These are phyloP conservation scores for Telenomus remus DNA, from an alignment of 1,140 invertebrate genomes.

Conservation along the genomic window DNA sequence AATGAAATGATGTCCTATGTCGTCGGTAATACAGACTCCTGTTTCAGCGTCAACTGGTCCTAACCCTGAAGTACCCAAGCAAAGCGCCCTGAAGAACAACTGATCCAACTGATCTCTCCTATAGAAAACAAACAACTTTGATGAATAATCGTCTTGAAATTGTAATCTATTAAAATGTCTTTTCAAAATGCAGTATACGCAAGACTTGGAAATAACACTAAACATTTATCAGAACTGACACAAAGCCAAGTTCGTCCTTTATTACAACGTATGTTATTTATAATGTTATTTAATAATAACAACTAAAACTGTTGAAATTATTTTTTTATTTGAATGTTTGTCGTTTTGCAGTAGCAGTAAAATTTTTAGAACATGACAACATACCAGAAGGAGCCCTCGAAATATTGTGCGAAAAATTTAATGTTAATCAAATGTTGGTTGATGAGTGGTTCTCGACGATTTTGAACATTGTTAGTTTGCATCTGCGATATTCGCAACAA, in stretches of 20 bases:
- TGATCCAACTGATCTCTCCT: too few relatives aligned
- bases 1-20: too few relatives aligned
- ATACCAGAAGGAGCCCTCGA: constrained; percentile 69
- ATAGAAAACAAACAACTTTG: too few relatives aligned
- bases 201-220: constrained; percentile 63
- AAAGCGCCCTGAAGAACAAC: too few relatives aligned
- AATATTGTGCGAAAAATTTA: constrained; percentile 67
- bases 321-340: too few relatives aligned
- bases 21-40: too few relatives aligned
- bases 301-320: not conserved
- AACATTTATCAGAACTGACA: constrained; percentile 65
- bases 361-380: constrained; percentile 68
- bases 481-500: constrained; percentile 53
- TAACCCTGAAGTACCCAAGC: too few relatives aligned
- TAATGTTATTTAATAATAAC: constrained; percentile 7
- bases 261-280: constrained; percentile 65
- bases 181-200: constrained; percentile 62
- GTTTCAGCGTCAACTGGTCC: too few relatives aligned
- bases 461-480: constrained; percentile 64
- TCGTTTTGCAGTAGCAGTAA: constrained; percentile 70
- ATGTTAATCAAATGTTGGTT: constrained; percentile 60
- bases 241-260: constrained; percentile 66
- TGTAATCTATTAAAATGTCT: too few relatives aligned
- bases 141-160: too few relatives aligned
- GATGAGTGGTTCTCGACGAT: constrained; percentile 70